Evolutionary conservation across 2,113 vertebrate species (phyloP), one percentile per base, ranked within the genome.

Genomic region (Prinia subflava): DNA sequence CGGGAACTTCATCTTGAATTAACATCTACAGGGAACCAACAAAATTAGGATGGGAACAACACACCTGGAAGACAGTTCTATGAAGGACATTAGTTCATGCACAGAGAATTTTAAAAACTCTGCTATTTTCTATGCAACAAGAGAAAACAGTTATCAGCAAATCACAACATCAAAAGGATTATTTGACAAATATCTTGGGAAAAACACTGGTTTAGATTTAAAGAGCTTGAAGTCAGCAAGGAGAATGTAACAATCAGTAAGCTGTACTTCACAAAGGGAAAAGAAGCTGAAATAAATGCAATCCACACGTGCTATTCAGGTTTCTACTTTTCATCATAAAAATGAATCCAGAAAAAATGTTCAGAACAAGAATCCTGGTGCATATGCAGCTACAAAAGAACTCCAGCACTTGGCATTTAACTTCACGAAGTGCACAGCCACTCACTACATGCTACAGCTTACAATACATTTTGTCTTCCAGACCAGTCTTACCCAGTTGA

Each of bases 401-500:
- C 21, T 65, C 79, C 35, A 92, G 90, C 88, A 96, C 92, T 87
- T 59, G 60, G 81, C 56, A 96, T 81, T 93, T 55, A 84, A 95
- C 53, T 87, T 87, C 39, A 95, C 67, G 67, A 96, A 96, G 95
- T 83, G 84, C 96, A 97, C 42, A 96, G 83, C 69, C 95, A 97
- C 92, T 93, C 94, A 93, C 16, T 92, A 73, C 1, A 39, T 60
- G 92, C 96, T 97, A 95, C 89, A 84, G 95, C 96, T 98, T 97
- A 98, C 96, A 47, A 97, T 25, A 95, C 17, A 79, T 83, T 97
- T 60, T 89, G 90, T 97, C 96, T 79, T 96, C 96, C 93, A 97
- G 89, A 95, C 88, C 83, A 94, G 92, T 27, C 96, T 97, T 98
- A 98, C 98, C 91, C 69, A 96, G 93, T 19, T 87, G 97, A 96